Evolutionary conservation across 2,797 vertebrate genomes (phyloP), one percentile per base, ranked within the genome.

Genomic region (Gila robusta): DNA sequence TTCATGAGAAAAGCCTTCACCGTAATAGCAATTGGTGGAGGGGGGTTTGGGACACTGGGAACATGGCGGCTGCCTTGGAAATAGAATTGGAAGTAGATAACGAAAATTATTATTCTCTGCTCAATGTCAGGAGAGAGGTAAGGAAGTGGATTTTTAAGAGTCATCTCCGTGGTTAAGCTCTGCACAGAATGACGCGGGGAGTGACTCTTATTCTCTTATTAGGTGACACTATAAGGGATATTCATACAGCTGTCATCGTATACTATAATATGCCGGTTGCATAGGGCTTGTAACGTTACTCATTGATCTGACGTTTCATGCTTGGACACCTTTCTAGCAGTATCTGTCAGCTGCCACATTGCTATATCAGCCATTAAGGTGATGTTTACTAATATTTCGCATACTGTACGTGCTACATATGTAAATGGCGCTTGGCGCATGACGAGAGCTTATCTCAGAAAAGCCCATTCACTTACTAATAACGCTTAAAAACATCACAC

Each of bases 61-160:
- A 97, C 94, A 98, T 99, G 98, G 97, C 97, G 96, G 96, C 98
- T 96, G 96, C 96, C 97, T 96, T 96, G 94, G 94, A 94, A 85
- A 96, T 97, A 91, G 96, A 97, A 92, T 91, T 92, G 72, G 97
- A 97, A 92, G 90, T 92, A 71, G 97, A 97, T 92, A 98, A 97
- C 92, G 96, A 98, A 93, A 97, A 99, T 93, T 98, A 97, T 91
- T 99, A 99, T 92, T 96, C 97, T 89, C 93, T 98, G 41, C 94
- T 99, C 78, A 99, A 99, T 93, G 98, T 98, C 94, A 96, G 98
- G 91, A 95, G 96, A 89, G 97, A 98, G 97, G 98, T 99, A 95
- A 88, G 96, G 19, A 28, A n/a, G 54, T 10, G 9, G 11, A 71
- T 10, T 1, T 64, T 59, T 37, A 52, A 52, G 6, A 62, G 41